Evolutionary conservation across 1,140 invertebrate species (phyloP).

Genomic region (Cotesia glomerata): DNA sequence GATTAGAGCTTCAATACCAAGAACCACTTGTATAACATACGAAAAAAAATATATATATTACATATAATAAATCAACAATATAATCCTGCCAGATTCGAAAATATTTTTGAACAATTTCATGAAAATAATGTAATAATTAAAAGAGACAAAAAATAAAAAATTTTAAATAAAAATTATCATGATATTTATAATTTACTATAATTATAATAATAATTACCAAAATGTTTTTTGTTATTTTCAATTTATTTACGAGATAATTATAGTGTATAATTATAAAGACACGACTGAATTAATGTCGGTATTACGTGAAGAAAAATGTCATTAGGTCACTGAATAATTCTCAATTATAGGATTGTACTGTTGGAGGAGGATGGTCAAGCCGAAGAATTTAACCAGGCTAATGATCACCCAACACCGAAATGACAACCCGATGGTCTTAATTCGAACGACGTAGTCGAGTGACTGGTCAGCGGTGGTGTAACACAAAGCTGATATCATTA

Average conservation of each 20-base stretch:
- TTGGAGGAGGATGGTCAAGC: not conserved
- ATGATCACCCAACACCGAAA: constrained; percentile 50
- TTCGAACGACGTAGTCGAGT: not conserved
- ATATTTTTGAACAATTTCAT: no score
- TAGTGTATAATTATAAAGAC: not conserved
- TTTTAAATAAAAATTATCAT: no score
- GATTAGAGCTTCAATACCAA: no score
- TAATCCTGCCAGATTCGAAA: no score
- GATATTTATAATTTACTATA: no score
- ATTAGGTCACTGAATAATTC: constrained; percentile 26
- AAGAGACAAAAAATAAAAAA: no score
- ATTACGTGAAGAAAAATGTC: constrained; percentile 16
- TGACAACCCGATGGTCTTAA: constrained; percentile 5
- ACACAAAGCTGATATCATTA: constrained; percentile 51
- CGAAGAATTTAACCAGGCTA: constrained; percentile 33
- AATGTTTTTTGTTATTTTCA: not conserved
- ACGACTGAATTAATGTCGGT: not conserved
- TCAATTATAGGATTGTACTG: constrained; percentile 5
- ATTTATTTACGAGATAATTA: not conserved
- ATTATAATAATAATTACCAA: no score
- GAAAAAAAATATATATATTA: not conserved
- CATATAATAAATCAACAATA: no score
- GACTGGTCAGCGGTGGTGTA: constrained; percentile 38
- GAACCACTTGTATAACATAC: not conserved
- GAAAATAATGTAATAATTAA: no score